Percentiles rank a stretch among this genome's conserved stretches.
Conservation (phyloP, 2,888 invertebrate genomes). For the Pterostichus madidus region DNA sequence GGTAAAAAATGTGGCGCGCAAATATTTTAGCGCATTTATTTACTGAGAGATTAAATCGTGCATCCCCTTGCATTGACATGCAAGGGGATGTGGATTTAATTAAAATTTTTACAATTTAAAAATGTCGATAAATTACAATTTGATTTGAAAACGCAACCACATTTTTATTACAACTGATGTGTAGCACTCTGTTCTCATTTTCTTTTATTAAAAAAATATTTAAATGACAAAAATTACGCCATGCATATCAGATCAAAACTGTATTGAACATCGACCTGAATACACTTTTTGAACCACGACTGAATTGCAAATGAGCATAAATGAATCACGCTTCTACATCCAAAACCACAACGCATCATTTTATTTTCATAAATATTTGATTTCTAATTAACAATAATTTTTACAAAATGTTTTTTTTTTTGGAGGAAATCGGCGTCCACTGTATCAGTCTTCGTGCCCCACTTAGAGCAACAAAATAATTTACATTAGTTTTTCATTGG, state of each 20-base stretch:
- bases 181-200: conserved; percentile 22
- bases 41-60: conserved; percentile 43
- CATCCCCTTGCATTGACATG: conserved; percentile 34
- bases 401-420: no score
- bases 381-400: not conserved
- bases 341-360: conserved; percentile 22
- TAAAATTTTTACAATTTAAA: conserved; percentile 44
- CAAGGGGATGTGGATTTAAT: conserved; percentile 30
- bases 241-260: conserved; percentile 34
- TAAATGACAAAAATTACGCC: conserved; percentile 44
- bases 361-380: not conserved
- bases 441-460: no score
- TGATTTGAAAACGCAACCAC: conserved; percentile 39
- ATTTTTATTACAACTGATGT: conserved; percentile 48
- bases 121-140: conserved; percentile 49
- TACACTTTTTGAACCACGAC: conserved; percentile 12
- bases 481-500: no score
- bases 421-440: no score
- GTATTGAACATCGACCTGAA: conserved; percentile 35
- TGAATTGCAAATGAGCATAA: conserved; percentile 33
- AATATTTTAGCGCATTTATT: conserved; percentile 46
- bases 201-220: conserved; percentile 47
- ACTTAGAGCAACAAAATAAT: no score
- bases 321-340: not conserved
- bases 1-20: conserved; percentile 36